A percentile compares a stretch with the other conserved stretches of the same genome.
phyloP scores from a whole-genome alignment of 2,888 invertebrate species.

The Tanypteryx hageni region DNA sequence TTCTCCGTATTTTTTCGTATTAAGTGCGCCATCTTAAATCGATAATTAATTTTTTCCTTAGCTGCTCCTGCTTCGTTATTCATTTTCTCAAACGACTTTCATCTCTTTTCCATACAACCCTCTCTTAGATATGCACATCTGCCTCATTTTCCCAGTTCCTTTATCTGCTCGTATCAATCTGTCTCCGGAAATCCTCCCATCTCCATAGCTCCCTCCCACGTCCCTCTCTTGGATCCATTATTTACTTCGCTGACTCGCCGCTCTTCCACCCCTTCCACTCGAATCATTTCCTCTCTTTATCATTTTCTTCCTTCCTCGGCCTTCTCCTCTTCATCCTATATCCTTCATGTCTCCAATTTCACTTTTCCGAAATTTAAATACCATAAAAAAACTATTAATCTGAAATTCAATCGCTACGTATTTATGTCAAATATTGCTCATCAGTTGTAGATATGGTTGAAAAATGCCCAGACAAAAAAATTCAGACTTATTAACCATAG shows the following conservation, averaged over 20 bases:
- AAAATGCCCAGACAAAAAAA: too few species aligned
- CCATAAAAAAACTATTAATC: neutral
- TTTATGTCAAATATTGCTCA: too few species aligned
- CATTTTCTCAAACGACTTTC: conserved; percentile 17
- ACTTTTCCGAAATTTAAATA: neutral
- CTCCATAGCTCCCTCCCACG: neutral
- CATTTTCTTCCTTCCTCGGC: neutral
- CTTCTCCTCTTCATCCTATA: too few species aligned
- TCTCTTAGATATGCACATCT: conserved; percentile 22
- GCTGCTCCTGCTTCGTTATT: neutral
- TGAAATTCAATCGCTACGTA: too few species aligned
- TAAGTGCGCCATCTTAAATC: neutral
- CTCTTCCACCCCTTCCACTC: neutral
- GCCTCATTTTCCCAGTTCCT: conserved; percentile 11
- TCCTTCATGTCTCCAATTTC: neutral
- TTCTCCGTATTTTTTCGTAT: neutral
- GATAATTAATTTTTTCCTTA: neutral
- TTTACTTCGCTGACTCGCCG: neutral
- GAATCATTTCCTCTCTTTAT: neutral
- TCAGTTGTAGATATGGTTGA: too few species aligned
- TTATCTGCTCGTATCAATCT: conserved; percentile 22
- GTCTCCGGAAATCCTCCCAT: neutral
- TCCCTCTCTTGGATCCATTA: conserved; percentile 22
- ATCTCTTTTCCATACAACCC: neutral
- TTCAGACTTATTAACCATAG: too few species aligned